phyloP scores from a whole-genome alignment of 2,888 invertebrate genomes.

The Leucozona laternaria region DNA sequence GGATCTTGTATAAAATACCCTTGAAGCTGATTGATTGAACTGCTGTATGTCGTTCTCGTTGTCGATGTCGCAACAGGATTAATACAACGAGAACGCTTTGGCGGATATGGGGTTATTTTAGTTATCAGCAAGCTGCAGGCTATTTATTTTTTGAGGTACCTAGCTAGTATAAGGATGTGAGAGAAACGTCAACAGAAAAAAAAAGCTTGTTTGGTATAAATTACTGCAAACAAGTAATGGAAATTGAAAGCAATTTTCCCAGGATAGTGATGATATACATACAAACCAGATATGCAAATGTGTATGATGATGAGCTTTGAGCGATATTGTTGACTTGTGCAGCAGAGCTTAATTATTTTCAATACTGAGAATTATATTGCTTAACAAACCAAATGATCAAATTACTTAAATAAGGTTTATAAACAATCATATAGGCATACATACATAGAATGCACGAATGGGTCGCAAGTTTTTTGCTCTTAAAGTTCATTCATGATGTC shows the following conservation, averaged over 20 bases:
- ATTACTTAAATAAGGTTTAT: neutral
- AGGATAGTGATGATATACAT: neutral
- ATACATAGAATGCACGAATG: too few species aligned
- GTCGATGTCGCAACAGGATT: constrained; percentile 55
- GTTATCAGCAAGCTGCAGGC: constrained; percentile 53
- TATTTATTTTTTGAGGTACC: constrained; percentile 21
- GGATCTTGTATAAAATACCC: constrained; percentile 28
- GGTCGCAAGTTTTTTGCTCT: too few species aligned
- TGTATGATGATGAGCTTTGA: neutral
- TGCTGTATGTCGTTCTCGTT: constrained; percentile 17
- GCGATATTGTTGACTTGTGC: constrained; percentile 8
- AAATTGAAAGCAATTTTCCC: constrained; percentile 21
- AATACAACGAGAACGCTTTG: constrained; percentile 9
- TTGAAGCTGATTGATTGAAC: constrained; percentile 66
- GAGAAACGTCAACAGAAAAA: constrained; percentile 41
- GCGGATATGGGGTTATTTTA: constrained; percentile 52
- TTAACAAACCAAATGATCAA: neutral
- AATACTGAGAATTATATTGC: neutral
- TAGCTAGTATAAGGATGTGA: constrained; percentile 28
- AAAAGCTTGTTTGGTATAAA: constrained; percentile 18
- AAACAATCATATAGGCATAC: neutral
- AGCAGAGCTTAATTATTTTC: neutral
- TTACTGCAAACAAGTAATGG: constrained; percentile 30
- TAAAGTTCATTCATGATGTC: too few species aligned
- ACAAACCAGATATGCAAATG: constrained; percentile 5